Conservation (phyloP, 35 echinoderm and acorn worm genomes). For the Heliocidaris tuberculata region DNA sequence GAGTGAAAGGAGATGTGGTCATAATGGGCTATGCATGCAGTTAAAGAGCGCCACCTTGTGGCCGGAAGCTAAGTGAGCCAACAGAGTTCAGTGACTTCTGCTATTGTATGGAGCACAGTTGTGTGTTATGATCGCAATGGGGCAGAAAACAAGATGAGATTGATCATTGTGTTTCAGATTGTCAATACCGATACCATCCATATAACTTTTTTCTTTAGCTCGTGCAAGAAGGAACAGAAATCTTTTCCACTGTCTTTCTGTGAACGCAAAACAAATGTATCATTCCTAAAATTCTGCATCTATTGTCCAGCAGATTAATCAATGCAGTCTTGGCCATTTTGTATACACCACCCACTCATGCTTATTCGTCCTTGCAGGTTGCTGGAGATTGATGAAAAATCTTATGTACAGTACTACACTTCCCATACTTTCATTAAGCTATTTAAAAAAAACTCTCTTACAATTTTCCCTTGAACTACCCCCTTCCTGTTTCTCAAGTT, state of each 20-base stretch:
- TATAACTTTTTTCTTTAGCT: not conserved
- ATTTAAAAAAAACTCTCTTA: not conserved
- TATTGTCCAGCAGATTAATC: not conserved
- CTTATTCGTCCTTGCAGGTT: not conserved
- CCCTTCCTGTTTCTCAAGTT: too few relatives aligned
- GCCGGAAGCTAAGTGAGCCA: not conserved
- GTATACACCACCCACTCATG: not conserved
- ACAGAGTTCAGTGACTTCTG: slow-evolving; percentile 26
- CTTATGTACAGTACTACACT: not conserved
- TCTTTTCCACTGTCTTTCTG: not conserved
- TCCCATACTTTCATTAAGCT: not conserved
- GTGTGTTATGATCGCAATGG: not conserved
- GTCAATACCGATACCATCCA: not conserved
- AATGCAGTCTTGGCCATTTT: not conserved
- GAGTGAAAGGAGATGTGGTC: not conserved
- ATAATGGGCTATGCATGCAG: not conserved
- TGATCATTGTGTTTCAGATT: not conserved
- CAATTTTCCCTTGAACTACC: not conserved
- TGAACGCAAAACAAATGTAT: not conserved
- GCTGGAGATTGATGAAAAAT: not conserved
- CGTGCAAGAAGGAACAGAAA: not conserved
- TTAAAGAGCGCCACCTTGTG: slow-evolving; percentile 24
- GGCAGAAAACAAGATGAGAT: not conserved
- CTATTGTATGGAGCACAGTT: not conserved
- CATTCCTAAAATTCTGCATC: not conserved